A percentile compares a stretch with the other conserved stretches of the same genome.
Evolutionary conservation across 2,797 vertebrate species (phyloP).

Genomic region (Calcarius lapponicus): DNA sequence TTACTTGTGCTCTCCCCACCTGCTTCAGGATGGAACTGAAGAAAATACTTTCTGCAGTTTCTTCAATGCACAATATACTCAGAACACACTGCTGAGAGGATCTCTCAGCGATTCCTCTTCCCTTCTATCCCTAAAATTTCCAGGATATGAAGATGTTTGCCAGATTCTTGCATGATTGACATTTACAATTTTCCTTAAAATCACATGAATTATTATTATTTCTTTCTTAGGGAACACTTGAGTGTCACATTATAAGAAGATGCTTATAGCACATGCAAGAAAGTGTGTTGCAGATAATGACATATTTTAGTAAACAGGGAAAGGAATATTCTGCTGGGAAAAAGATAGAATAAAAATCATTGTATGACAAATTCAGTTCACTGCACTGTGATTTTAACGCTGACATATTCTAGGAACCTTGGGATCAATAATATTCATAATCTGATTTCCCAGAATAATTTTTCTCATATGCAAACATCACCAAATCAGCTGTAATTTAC

Average conservation of each 20-base stretch:
- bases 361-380: not conserved
- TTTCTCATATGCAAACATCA: slow-evolving; percentile 3
- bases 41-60: not conserved
- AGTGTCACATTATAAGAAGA: not conserved
- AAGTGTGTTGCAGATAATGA: not conserved
- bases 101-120: not conserved
- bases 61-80: not conserved
- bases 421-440: slow-evolving; percentile 34
- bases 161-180: not conserved
- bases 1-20: not conserved
- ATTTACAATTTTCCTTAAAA: not conserved
- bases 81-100: not conserved
- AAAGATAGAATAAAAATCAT: slow-evolving; percentile 15
- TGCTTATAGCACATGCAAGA: not conserved
- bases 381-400: slow-evolving; percentile 6
- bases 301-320: not conserved
- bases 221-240: not conserved
- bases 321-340: not conserved
- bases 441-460: slow-evolving; percentile 39
- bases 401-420: not conserved
- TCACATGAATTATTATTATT: not conserved
- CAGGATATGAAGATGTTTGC: not conserved
- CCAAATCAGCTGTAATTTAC: not conserved
- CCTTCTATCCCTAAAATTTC: not conserved
- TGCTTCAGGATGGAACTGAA: not conserved